Evolutionary conservation across 2,797 vertebrate genomes (phyloP), one percentile per base, ranked within the genome.

Genomic region (Lophius americanus): DNA sequence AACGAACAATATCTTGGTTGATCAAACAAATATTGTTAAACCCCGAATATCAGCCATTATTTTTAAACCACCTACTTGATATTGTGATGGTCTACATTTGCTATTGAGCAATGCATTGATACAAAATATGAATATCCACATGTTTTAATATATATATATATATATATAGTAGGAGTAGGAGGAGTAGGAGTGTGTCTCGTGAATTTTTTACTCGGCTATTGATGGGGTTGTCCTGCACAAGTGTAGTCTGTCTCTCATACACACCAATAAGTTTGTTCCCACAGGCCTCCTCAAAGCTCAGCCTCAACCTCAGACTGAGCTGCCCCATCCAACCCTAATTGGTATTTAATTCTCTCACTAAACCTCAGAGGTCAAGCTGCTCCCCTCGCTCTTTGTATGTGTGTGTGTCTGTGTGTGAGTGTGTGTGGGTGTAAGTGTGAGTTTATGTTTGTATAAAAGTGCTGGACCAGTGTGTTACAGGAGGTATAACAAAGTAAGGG

Each of bases 271-370:
- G 85, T 52, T 76, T 69, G 82, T 84, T 93, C 89, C 87, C 87
- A 79, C 56, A 87, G 87, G 88, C 85, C 88, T 84, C 78, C 79
- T 90, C 69, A 69, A 81, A 82, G 85, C 78, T 81, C 76, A 72
- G 62, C 82, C 76, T 76, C 78, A 87, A 72, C 78, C 82, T 84
- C 78, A 90, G 79, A 77, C 75, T 75, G 73, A 79, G 75, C 79
- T 80, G 81, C 73, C 84, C 55, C 72, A 62, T 85, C 76, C 71
- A 70, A 73, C 62, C 79, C 82, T 92, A 91, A 92, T 92, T 91
- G 86, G 86, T 87, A 87, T 91, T 92, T 91, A 92, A 92, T 91
- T 79, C 74, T 88, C 84, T 90, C 79, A 78, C 80, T 90, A 78
- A 88, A 83, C 89, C 82, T 70, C 59, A 61, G 77, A 88, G 91